Evolutionary conservation across 2,797 vertebrate genomes (phyloP).

Genomic region (Threskiornis aethiopicus): DNA sequence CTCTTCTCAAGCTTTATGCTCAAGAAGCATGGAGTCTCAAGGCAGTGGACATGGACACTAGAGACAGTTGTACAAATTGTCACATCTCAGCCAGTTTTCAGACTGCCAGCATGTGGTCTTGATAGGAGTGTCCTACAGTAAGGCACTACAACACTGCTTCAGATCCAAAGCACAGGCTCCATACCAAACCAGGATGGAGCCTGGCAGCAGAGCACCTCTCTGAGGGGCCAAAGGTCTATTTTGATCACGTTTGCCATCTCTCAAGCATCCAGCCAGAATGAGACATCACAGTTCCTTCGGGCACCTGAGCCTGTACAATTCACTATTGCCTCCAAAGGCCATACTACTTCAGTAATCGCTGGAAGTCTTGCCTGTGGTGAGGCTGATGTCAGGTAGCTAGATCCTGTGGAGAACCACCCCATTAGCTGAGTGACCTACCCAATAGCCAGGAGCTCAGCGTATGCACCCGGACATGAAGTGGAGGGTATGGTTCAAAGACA

Average conservation of each 20-base stretch:
- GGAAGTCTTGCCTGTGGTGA: not conserved
- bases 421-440: not conserved
- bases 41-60: not conserved
- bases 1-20: not conserved
- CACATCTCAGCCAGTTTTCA: not conserved
- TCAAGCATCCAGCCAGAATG: not conserved
- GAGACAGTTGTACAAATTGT: not conserved
- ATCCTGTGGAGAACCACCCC: not conserved
- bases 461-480: rapidly evolving
- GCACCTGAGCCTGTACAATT: not conserved
- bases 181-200: not conserved
- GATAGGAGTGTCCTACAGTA: not conserved
- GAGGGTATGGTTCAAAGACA: not conserved
- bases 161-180: not conserved
- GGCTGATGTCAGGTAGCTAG: too few relatives aligned
- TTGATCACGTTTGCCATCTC: not conserved
- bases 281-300: not conserved
- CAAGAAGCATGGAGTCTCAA: not conserved
- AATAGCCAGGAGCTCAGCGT: not conserved
- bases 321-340: not conserved
- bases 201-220: not conserved
- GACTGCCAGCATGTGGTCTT: not conserved
- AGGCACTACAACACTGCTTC: not conserved
- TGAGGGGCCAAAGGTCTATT: not conserved
- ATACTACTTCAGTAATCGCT: not conserved